A percentile compares a stretch with the other conserved stretches of the same genome.
Conservation (phyloP, 2,797 vertebrate genomes). For the Apogon talboti region DNA sequence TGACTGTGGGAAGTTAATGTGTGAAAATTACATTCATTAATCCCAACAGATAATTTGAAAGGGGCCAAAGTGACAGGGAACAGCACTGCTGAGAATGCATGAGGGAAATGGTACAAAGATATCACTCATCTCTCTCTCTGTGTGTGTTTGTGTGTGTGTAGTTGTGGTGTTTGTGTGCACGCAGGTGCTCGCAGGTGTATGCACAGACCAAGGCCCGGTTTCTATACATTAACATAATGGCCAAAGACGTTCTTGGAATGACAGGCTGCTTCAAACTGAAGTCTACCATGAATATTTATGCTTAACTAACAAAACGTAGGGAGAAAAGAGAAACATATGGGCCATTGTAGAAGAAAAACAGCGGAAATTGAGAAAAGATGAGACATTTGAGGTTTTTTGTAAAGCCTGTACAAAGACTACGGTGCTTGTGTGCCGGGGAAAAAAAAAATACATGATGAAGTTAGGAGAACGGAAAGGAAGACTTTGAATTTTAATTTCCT, state of each 20-base stretch:
- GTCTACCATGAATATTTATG: slow-evolving; percentile 68
- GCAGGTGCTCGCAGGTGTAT: slow-evolving; percentile 63
- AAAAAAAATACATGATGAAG: slow-evolving; percentile 30
- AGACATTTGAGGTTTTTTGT: slow-evolving; percentile 50
- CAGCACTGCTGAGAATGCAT: slow-evolving; percentile 27
- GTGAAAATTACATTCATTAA: slow-evolving; percentile 87
- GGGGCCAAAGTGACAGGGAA: slow-evolving; percentile 63
- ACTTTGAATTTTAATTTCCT: slow-evolving; percentile 65
- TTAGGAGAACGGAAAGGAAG: slow-evolving; percentile 39
- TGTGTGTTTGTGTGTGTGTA: not conserved
- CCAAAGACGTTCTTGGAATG: slow-evolving; percentile 56
- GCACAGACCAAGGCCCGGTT: slow-evolving; percentile 47
- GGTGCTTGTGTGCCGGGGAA: slow-evolving; percentile 21
- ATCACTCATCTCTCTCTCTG: slow-evolving; percentile 29
- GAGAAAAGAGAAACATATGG: slow-evolving; percentile 70
- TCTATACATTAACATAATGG: slow-evolving; percentile 72
- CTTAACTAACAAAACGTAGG: slow-evolving; percentile 43
- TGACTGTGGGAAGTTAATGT: slow-evolving; percentile 82
- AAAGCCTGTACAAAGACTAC: slow-evolving; percentile 42
- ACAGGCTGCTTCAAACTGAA: slow-evolving; percentile 36
- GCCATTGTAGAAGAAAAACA: slow-evolving; percentile 39
- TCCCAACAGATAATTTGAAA: slow-evolving; percentile 79
- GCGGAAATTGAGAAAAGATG: slow-evolving; percentile 70
- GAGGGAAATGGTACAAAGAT: slow-evolving; percentile 33
- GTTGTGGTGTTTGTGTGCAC: slow-evolving; percentile 18